Percentiles rank a stretch among this genome's conserved stretches.
phyloP scores from a whole-genome alignment of 2,797 vertebrate species.

The Chrosomus eos region DNA sequence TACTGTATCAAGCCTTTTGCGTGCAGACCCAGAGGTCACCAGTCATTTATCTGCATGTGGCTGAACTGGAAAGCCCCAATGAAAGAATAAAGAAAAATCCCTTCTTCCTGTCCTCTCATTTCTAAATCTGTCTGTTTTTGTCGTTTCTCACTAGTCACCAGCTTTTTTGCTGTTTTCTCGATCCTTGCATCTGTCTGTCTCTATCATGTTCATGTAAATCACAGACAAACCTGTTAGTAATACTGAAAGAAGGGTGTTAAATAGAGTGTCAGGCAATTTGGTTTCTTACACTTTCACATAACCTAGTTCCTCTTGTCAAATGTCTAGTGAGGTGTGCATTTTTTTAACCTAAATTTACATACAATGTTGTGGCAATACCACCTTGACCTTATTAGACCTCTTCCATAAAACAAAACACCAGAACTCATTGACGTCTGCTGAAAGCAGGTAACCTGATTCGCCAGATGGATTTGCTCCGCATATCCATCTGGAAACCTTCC shows the following conservation, averaged over 20 bases:
- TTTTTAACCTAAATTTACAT: slow-evolving; percentile 31
- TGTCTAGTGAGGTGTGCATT: slow-evolving; percentile 20
- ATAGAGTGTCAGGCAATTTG: background rate
- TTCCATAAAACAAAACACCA: background rate
- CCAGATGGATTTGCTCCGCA: no score
- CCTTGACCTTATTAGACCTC: background rate
- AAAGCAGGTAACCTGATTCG: no score
- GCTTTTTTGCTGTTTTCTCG: background rate
- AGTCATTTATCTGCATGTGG: slow-evolving; percentile 49
- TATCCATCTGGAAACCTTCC: no score
- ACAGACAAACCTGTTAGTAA: slow-evolving; percentile 21
- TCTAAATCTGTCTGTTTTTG: background rate
- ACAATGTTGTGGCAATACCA: background rate
- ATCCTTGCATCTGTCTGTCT: background rate
- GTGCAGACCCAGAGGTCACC: slow-evolving; percentile 46
- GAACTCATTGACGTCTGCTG: slow-evolving; percentile 10
- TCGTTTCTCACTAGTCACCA: background rate
- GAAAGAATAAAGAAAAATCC: slow-evolving; percentile 39
- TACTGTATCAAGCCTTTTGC: background rate
- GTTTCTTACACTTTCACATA: slow-evolving; percentile 49
- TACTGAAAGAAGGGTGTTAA: slow-evolving; percentile 32
- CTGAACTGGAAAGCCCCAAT: slow-evolving; percentile 67
- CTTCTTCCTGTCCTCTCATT: slow-evolving; percentile 5
- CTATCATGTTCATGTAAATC: slow-evolving; percentile 15
- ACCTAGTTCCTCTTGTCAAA: background rate